These are phyloP conservation scores for Microcebus murinus DNA, from an alignment of 2,113 vertebrate species.

Conservation along the genomic window DNA sequence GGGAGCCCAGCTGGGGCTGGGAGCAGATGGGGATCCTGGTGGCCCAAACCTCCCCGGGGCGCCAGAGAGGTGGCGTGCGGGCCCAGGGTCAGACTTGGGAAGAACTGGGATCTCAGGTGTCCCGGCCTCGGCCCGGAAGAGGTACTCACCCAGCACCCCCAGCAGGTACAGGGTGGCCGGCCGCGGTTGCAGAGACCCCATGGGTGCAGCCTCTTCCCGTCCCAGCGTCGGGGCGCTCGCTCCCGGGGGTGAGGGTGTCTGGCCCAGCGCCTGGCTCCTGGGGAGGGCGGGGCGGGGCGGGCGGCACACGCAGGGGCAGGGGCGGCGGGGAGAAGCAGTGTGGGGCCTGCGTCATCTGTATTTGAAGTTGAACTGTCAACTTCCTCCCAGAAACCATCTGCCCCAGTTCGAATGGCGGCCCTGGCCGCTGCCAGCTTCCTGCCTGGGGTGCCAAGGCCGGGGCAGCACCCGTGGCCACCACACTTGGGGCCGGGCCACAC, in stretches of 20 bases:
- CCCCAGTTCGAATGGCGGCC: not conserved
- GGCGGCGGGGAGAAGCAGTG: constrained; percentile 49
- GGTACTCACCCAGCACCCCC: constrained; percentile 82
- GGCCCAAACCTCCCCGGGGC: accelerated
- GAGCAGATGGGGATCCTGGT: not conserved
- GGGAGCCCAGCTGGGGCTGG: not conserved
- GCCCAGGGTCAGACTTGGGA: not conserved
- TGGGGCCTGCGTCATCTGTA: constrained; percentile 77
- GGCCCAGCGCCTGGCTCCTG: constrained; percentile 46
- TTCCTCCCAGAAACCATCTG: constrained; percentile 72
- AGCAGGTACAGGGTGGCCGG: constrained; percentile 57
- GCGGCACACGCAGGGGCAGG: not conserved
- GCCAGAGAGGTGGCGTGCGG: accelerated
- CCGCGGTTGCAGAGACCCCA: constrained; percentile 34
- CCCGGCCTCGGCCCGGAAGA: accelerated
- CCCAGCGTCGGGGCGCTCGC: not conserved
- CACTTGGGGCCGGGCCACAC: too few species aligned
- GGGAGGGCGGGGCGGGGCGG: constrained; percentile 26
- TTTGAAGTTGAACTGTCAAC: constrained; percentile 79
- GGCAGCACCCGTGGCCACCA: not conserved
- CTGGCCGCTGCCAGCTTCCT: constrained; percentile 52
- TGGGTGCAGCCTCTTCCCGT: constrained; percentile 57
- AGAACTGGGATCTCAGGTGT: not conserved
- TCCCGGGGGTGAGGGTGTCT: constrained; percentile 8
- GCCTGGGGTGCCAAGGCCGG: not conserved